Conservation (phyloP, 2,888 invertebrate species). For the Thymelicus sylvestris region DNA sequence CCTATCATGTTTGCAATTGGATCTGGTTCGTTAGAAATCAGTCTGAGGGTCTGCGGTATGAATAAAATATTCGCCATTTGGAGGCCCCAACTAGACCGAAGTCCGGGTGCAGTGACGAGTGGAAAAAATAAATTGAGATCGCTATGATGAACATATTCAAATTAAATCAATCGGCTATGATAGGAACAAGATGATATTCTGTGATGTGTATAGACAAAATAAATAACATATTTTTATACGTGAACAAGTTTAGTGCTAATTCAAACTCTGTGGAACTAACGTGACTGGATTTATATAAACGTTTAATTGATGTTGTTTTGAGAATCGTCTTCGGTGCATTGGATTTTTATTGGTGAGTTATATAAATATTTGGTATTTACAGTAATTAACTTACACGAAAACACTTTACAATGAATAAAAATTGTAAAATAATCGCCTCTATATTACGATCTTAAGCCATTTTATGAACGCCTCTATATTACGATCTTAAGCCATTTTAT, state of each 20-base stretch:
- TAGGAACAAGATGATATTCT: slow-evolving; percentile 65
- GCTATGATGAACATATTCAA: slow-evolving; percentile 51
- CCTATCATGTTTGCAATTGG: slow-evolving; percentile 80
- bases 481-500: not conserved
- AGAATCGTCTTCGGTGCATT: slow-evolving; percentile 40
- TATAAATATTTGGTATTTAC: not conserved
- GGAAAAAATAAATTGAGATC: slow-evolving; percentile 61
- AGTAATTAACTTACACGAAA: not conserved
- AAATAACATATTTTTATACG: slow-evolving; percentile 20
- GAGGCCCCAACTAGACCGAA: slow-evolving; percentile 63
- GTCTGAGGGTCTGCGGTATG: slow-evolving; percentile 72
- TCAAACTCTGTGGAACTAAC: slow-evolving; percentile 9
- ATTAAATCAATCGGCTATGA: slow-evolving; percentile 62
- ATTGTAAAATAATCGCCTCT: not conserved
- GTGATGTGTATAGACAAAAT: slow-evolving; percentile 37
- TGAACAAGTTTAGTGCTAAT: slow-evolving; percentile 23
- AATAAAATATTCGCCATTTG: slow-evolving; percentile 71
- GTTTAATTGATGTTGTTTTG: slow-evolving; percentile 37
- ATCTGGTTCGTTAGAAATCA: slow-evolving; percentile 70
- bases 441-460: not conserved
- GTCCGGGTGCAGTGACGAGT: slow-evolving; percentile 52
- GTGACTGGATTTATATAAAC: slow-evolving; percentile 35
- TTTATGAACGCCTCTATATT: not conserved
- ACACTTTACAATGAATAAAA: not conserved
- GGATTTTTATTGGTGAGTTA: slow-evolving; percentile 49